phyloP scores from a whole-genome alignment of 2,888 invertebrate species.

The Stenolophus ochropezus region DNA sequence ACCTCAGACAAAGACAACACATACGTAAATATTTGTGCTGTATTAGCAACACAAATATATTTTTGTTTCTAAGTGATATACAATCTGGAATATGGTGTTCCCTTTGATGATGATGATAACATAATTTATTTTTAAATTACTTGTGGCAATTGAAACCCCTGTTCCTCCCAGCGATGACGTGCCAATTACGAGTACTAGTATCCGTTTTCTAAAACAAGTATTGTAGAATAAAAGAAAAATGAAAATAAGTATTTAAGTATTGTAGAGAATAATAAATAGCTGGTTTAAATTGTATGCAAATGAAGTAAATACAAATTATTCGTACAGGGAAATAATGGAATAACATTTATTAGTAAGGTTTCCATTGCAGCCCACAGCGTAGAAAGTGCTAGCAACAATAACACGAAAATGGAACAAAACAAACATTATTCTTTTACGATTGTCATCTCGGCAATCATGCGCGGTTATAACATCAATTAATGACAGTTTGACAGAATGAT shows the following conservation, averaged over 20 bases:
- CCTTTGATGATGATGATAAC: no score
- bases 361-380: constrained; percentile 35
- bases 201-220: background rate
- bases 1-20: no score
- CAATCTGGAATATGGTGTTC: no score
- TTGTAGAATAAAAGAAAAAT: background rate
- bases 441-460: constrained; percentile 8
- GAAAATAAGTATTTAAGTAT: background rate
- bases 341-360: constrained; percentile 12
- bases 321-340: constrained; percentile 6
- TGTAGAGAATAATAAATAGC: background rate
- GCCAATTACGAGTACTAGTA: no score
- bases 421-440: constrained; percentile 38
- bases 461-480: constrained; percentile 20
- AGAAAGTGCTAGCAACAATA: constrained; percentile 29
- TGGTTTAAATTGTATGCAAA: background rate
- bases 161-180: no score
- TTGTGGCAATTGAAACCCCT: no score
- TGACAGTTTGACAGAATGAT: constrained; percentile 12
- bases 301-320: constrained; percentile 12
- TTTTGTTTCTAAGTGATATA: no score
- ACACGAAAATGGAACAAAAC: constrained; percentile 38
- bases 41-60: no score
- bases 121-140: no score
- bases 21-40: no score